A percentile compares a stretch with the other conserved stretches of the same genome.
Evolutionary conservation across 1,140 invertebrate genomes (phyloP).

Genomic region (Ridgeia piscesae): DNA sequence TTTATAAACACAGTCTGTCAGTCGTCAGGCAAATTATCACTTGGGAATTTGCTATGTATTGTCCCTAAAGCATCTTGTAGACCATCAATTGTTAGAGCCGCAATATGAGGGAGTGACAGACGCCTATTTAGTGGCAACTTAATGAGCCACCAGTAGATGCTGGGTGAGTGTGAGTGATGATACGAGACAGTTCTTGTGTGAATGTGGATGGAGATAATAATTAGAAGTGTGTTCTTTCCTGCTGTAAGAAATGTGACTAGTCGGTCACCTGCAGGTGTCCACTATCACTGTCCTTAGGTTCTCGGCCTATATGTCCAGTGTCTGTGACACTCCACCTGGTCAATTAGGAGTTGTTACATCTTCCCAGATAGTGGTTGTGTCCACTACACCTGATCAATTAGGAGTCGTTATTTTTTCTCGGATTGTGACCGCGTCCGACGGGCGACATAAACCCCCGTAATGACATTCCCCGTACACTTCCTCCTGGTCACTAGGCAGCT

Average conservation of each 20-base stretch:
- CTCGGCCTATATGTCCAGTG: neutral
- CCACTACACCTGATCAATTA: neutral
- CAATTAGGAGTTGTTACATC: neutral
- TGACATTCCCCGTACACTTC: neutral
- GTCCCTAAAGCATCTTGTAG: neutral
- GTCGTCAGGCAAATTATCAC: neutral
- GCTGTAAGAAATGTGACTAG: neutral
- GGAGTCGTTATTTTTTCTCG: neutral
- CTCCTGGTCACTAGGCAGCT: neutral
- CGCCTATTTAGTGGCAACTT: neutral
- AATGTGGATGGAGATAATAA: neutral
- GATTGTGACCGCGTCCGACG: neutral
- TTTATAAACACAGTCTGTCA: neutral
- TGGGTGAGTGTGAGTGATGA: neutral
- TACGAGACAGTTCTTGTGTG: neutral
- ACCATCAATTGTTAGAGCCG: neutral
- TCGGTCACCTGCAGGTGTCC: neutral
- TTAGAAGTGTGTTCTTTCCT: neutral
- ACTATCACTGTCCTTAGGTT: neutral
- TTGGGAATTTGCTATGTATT: neutral
- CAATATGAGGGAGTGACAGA: neutral
- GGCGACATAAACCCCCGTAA: neutral
- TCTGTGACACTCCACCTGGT: neutral
- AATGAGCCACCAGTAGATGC: neutral
- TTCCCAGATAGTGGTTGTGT: neutral